Base-by-base conservation (phyloP, 2,113 vertebrate genomes). In the Paracanthobrama guichenoti region DNA sequence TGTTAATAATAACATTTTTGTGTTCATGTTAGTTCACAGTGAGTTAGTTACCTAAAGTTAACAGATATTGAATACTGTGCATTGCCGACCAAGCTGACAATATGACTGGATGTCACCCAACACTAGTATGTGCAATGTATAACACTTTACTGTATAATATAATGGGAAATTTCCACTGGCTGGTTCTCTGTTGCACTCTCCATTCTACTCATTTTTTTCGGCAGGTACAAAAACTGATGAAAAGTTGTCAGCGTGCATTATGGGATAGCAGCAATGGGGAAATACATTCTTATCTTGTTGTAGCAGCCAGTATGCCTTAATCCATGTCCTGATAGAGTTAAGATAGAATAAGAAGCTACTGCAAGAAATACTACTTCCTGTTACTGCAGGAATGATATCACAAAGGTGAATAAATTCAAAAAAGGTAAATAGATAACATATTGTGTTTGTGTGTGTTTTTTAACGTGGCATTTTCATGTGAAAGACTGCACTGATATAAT, bases 271-370 rank as follows among this genome's bases (percentile, higher is more conserved):
- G 74, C 66, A 76, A 79, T 48, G 84, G 66, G 88, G 48, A 84
- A 79, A 84, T 75, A 83, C 71, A 76, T 75, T 77, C 79, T 88
- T 83, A 86, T 85, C 88, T 76, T 78, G 24, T 80, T 14, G 79
- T 67, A 50, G 81, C 88, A 89, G 84, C 72, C 84, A 57, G 72
- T 81, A 79, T 31, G 74, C 64, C 67, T 57, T 59, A 77, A 46
- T 84, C 82, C 71, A 76, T 64, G 69, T 48, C 74, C 83, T 84
- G 85, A 84, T 85, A 76, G 55, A 84, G 71, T 71, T 82, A 66
- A 39, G 86, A 86, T 88, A 84, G 77, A 81, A 20, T 67, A 26
- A 73, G 28, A 77, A 14, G 16, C 28, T 7, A 71, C 50, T 26
- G n/a, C 14, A 48, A 4, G 7, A 67, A 72, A 84, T 48, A 24